Conservation (phyloP, 2,113 vertebrate genomes). For the Australoheros scitulus region DNA sequence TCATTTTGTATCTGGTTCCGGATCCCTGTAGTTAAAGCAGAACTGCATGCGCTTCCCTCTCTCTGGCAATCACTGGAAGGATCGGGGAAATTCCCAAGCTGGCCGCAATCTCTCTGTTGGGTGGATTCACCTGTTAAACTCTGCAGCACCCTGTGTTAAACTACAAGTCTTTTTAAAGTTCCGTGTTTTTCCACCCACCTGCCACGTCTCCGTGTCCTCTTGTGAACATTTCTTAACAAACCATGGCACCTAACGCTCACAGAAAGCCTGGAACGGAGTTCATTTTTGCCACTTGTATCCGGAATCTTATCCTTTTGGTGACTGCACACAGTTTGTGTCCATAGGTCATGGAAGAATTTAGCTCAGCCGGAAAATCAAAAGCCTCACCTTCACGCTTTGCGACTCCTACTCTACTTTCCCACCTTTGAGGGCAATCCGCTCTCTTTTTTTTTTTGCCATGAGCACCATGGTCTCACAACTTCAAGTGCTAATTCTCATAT, state of each 20-base stretch:
- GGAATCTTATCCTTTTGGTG: not conserved
- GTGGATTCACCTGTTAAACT: not conserved
- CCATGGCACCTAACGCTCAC: not conserved
- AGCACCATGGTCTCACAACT: not conserved
- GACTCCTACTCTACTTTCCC: not conserved
- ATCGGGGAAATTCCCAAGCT: too few species aligned
- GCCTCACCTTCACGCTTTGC: not conserved
- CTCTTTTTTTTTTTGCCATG: fast-evolving
- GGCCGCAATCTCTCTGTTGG: too few species aligned
- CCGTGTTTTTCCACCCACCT: not conserved
- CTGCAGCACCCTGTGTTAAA: not conserved
- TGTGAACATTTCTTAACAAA: not conserved
- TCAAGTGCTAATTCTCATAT: not conserved
- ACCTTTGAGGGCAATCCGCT: not conserved
- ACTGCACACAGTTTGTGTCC: not conserved
- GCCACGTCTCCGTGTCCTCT: not conserved
- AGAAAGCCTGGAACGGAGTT: not conserved
- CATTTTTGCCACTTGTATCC: not conserved
- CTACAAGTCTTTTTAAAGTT: not conserved
- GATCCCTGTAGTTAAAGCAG: not conserved
- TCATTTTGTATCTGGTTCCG: not conserved
- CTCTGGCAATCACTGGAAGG: not conserved
- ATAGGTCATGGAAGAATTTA: not conserved
- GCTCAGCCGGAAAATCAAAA: not conserved
- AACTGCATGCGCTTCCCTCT: not conserved